Conservation (phyloP, 2,888 invertebrate species). For the Drosophila sordidapex region DNA sequence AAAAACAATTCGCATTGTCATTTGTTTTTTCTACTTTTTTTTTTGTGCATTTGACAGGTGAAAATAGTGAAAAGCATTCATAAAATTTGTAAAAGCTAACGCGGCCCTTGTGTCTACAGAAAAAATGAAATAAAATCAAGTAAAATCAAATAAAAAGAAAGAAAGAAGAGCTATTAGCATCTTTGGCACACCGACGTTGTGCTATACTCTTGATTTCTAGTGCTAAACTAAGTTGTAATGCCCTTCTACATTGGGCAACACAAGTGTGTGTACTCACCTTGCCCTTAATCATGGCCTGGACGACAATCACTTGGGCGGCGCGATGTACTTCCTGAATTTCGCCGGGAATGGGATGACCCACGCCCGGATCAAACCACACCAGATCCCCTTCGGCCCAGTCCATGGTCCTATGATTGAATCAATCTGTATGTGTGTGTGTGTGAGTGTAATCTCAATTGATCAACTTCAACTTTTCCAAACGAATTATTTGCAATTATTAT, state of each 20-base stretch:
- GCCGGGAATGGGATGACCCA: constrained; percentile 95
- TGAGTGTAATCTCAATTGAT: constrained; percentile 10
- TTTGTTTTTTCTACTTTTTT: background rate
- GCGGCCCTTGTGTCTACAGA: constrained; percentile 18
- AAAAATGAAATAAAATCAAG: background rate
- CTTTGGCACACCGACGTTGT: background rate
- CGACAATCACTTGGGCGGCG: constrained; percentile 95
- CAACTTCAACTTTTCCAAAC: constrained; percentile 1
- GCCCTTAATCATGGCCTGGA: constrained; percentile 94
- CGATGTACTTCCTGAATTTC: constrained; percentile 95
- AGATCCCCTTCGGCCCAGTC: constrained; percentile 93
- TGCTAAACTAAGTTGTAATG: background rate
- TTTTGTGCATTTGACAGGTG: constrained; percentile 42
- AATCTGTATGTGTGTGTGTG: background rate
- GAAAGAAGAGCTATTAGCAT: background rate
- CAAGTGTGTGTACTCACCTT: constrained; percentile 87
- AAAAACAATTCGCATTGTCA: constrained; percentile 17
- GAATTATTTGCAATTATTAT: constrained; percentile 18
- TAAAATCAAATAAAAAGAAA: background rate
- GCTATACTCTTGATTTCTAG: background rate
- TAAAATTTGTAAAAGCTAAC: constrained; percentile 27
- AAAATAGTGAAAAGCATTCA: constrained; percentile 72
- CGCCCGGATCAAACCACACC: constrained; percentile 97
- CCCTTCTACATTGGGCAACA: constrained; percentile 3
- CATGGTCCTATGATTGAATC: constrained; percentile 68